Evolutionary conservation across 2,888 invertebrate genomes (phyloP).

Genomic region (Temnothorax rugatulus): DNA sequence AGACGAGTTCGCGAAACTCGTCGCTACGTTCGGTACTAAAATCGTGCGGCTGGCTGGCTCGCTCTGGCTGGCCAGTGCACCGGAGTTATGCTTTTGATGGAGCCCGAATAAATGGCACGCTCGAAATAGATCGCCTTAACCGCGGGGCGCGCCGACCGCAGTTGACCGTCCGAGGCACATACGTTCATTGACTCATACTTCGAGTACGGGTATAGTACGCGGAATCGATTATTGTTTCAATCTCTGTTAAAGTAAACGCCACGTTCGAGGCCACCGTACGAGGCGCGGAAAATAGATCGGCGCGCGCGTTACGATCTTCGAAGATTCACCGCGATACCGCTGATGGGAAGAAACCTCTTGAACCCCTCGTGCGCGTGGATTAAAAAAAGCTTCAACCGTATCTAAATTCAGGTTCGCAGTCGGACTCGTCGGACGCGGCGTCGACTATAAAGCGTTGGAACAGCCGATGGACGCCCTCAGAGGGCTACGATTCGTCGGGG

Average conservation of each 20-base stretch:
- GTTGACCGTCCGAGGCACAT: constrained; percentile 17
- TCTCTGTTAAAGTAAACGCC: constrained; percentile 18
- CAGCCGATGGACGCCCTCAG: constrained; percentile 82
- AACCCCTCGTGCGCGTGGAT: constrained; percentile 1
- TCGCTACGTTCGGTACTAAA: constrained; percentile 36
- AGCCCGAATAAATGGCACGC: constrained; percentile 31
- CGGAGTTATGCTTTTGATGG: constrained; percentile 43
- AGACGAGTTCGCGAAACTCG: constrained; percentile 15
- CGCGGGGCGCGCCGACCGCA: constrained; percentile 7
- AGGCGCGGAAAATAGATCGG: constrained; percentile 3
- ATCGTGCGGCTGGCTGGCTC: constrained; percentile 21
- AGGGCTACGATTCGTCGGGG: constrained; percentile 82
- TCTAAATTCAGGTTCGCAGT: constrained; percentile 63
- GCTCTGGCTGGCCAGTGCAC: constrained; percentile 32
- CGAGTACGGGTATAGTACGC: constrained; percentile 17
- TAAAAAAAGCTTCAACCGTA: constrained; percentile 46
- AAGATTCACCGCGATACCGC: not conserved
- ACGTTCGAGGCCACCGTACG: not conserved
- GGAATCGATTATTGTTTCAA: constrained; percentile 8
- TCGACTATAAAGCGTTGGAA: constrained; percentile 82
- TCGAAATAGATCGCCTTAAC: constrained; percentile 54
- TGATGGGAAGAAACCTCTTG: constrained; percentile 23
- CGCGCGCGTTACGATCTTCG: not conserved
- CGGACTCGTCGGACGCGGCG: constrained; percentile 81
- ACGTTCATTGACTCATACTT: constrained; percentile 52